Conservation (phyloP, 2,113 vertebrate species). For the Sitta europaea region DNA sequence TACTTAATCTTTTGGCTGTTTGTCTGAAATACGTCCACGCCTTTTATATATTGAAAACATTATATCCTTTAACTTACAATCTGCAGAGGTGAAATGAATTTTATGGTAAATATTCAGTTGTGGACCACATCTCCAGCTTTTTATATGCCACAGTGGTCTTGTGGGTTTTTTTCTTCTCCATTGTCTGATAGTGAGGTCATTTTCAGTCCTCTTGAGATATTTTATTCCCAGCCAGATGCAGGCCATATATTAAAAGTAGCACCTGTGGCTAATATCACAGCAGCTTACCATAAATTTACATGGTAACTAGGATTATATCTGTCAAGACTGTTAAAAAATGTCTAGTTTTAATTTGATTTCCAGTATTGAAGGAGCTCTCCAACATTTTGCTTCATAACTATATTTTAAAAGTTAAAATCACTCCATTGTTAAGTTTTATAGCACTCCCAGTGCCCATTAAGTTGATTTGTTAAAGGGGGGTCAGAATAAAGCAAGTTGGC, state of each 20-base stretch:
- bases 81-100: constrained; percentile 72
- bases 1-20: constrained; percentile 68
- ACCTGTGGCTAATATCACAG: constrained; percentile 87
- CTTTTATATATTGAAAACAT: constrained; percentile 71
- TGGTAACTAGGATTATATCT: constrained; percentile 85
- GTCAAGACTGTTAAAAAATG: constrained; percentile 85
- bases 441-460: constrained; percentile 81
- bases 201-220: constrained; percentile 80
- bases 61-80: constrained; percentile 70
- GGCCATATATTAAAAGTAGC: constrained; percentile 87
- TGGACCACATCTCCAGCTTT: constrained; percentile 76
- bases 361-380: constrained; percentile 80
- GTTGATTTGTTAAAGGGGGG: constrained; percentile 81
- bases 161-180: constrained; percentile 62
- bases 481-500: constrained; percentile 74
- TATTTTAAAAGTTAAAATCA: constrained; percentile 83
- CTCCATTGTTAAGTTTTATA: constrained; percentile 82
- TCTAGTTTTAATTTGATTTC: constrained; percentile 87
- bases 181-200: constrained; percentile 86
- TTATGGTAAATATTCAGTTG: constrained; percentile 68
- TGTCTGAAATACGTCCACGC: constrained; percentile 65
- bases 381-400: constrained; percentile 79
- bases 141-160: constrained; percentile 75
- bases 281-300: constrained; percentile 88
- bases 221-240: constrained; percentile 85